A percentile compares a stretch with the other conserved stretches of the same genome.
phyloP scores from a whole-genome alignment of 2,888 invertebrate genomes.

The Pseudococcus longispinus region DNA sequence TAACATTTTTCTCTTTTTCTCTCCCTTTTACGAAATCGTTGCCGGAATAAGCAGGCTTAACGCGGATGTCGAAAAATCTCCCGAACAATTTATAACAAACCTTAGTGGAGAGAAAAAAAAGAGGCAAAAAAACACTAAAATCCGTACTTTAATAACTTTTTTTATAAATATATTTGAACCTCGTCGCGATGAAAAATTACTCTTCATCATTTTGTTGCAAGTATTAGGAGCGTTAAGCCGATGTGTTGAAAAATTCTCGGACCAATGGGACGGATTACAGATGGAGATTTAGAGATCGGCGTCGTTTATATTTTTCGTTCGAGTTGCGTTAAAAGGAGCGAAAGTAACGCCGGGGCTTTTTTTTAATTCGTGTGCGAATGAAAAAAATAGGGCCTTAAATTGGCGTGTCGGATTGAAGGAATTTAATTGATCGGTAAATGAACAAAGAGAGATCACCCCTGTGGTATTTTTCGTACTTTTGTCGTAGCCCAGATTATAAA shows the following conservation, averaged over 20 bases:
- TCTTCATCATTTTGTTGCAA: constrained; percentile 1
- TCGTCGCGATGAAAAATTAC: constrained; percentile 17
- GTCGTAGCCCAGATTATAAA: neutral
- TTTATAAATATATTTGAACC: neutral
- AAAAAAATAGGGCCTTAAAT: neutral
- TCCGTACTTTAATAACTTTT: constrained; percentile 21
- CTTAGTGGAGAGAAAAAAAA: neutral
- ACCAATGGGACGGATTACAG: constrained; percentile 1
- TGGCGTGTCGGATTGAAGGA: constrained; percentile 18
- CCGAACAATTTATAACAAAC: constrained; percentile 27
- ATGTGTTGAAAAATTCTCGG: neutral
- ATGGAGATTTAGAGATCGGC: neutral
- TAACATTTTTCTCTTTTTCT: neutral
- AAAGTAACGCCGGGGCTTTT: neutral
- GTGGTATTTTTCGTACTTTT: neutral
- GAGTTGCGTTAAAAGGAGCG: neutral
- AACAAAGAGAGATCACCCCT: neutral
- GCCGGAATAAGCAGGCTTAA: constrained; percentile 6
- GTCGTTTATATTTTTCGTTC: neutral
- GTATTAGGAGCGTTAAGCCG: neutral
- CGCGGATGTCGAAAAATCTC: constrained; percentile 4
- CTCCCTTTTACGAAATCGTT: neutral
- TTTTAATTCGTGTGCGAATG: neutral
- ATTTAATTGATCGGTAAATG: constrained; percentile 30
- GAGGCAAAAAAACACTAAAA: neutral